Conservation (phyloP, 2,797 vertebrate genomes). For the Borostomias antarcticus region DNA sequence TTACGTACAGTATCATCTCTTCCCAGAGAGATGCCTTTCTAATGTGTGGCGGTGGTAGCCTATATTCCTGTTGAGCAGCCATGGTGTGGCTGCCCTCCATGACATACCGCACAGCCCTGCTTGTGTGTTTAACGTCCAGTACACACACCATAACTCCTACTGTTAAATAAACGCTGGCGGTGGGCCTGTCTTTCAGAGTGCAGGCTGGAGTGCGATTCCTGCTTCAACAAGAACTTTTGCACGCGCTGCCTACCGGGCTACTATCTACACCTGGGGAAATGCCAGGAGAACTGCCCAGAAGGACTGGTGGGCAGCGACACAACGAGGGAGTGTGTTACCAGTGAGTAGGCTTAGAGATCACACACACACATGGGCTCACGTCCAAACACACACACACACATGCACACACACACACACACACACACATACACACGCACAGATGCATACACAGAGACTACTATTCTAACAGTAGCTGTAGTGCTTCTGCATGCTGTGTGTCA, state of each 20-base stretch:
- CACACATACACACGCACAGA: background rate
- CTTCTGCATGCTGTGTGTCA: background rate
- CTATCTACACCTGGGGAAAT: conserved; percentile 96
- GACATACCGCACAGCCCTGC: conserved; percentile 40
- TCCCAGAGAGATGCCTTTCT: conserved; percentile 5
- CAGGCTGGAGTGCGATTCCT: conserved; percentile 97
- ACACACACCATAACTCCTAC: conserved; percentile 52
- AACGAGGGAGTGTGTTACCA: conserved; percentile 88
- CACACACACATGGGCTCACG: too few species aligned
- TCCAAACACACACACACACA: background rate
- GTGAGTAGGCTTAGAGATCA: conserved; percentile 61
- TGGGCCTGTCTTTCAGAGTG: conserved; percentile 86
- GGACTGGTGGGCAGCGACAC: conserved; percentile 87
- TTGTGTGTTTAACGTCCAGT: conserved; percentile 50
- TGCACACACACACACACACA: background rate
- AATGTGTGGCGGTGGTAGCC: conserved; percentile 17
- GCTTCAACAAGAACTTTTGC: conserved; percentile 99
- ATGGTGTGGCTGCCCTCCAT: conserved; percentile 12
- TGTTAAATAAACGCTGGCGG: conserved; percentile 60
- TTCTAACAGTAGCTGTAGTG: background rate
- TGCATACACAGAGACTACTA: background rate
- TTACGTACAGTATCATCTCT: conserved; percentile 28
- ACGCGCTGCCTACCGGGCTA: conserved; percentile 94
- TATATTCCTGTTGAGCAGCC: conserved; percentile 26
- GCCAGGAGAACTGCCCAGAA: conserved; percentile 94